Percentiles rank a stretch among this genome's conserved stretches.
These are phyloP conservation scores for Limnephilus marmoratus DNA, from an alignment of 2,888 invertebrate genomes.

Conservation along the genomic window DNA sequence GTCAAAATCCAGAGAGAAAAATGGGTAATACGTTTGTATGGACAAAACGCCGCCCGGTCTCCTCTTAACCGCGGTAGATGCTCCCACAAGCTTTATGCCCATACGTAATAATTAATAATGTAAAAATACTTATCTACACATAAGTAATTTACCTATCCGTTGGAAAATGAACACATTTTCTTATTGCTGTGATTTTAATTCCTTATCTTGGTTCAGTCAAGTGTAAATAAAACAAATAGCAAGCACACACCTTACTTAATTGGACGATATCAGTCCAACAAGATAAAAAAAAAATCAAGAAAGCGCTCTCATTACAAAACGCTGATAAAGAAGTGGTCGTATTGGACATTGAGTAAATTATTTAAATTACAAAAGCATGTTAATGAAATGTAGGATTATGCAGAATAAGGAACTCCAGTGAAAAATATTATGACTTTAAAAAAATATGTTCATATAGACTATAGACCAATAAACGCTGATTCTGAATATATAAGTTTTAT, in stretches of 20 bases:
- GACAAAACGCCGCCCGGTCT: too few relatives aligned
- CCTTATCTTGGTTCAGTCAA: background rate
- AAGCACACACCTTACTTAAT: conserved; percentile 2
- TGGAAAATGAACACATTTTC: background rate
- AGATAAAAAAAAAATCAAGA: background rate
- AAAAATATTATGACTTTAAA: too few relatives aligned
- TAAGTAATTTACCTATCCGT: background rate
- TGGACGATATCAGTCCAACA: background rate
- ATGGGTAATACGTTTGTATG: too few relatives aligned
- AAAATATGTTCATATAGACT: too few relatives aligned
- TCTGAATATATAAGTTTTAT: too few relatives aligned
- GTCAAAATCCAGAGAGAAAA: too few relatives aligned
- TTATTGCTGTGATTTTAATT: background rate
- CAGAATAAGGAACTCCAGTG: too few relatives aligned
- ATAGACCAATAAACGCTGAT: too few relatives aligned
- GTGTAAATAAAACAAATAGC: background rate
- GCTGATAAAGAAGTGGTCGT: background rate
- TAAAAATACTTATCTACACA: background rate
- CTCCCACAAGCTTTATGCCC: background rate
- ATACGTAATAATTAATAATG: background rate
- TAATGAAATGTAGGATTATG: background rate
- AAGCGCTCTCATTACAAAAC: background rate
- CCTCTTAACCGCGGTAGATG: too few relatives aligned
- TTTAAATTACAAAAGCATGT: background rate
- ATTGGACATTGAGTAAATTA: background rate